Conservation (phyloP, 1,140 invertebrate species). For the Dryas iulia region DNA sequence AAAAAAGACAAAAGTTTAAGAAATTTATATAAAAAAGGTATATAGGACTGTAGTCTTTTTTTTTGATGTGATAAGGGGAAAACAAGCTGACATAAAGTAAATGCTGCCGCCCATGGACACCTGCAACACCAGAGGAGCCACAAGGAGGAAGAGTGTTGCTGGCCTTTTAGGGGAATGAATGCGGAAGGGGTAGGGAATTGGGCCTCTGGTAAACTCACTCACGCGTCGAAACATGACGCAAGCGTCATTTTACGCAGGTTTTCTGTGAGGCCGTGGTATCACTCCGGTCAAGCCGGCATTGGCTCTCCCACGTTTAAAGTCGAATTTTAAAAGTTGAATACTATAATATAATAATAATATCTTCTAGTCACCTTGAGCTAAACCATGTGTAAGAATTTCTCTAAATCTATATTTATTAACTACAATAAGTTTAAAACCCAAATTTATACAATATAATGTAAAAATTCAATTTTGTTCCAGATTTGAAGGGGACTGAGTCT, state of each 20-base stretch:
- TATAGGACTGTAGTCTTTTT: conserved; percentile 9
- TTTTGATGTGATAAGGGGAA: conserved; percentile 1
- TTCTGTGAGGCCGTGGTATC: too few species aligned
- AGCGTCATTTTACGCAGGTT: conserved; percentile 7
- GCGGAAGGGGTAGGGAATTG: background rate
- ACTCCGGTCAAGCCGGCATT: conserved; percentile 8
- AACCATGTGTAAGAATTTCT: conserved; percentile 7
- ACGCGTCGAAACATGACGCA: conserved; percentile 6
- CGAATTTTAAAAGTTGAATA: conserved; percentile 8
- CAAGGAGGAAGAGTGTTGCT: background rate
- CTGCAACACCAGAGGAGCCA: conserved; percentile 10
- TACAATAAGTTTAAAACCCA: conserved; percentile 7
- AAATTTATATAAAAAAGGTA: conserved; percentile 8
- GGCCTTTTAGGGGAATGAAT: conserved; percentile 8
- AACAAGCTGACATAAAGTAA: conserved; percentile 7
- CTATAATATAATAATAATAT: conserved; percentile 9
- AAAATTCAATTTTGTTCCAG: conserved; percentile 10
- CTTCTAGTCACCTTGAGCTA: background rate
- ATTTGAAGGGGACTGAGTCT: conserved; percentile 7
- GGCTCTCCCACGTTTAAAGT: conserved; percentile 5
- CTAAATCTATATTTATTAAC: conserved; percentile 7
- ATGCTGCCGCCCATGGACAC: conserved; percentile 6
- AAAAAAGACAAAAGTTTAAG: conserved; percentile 12
- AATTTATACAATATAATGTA: conserved; percentile 11
- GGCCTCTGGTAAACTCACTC: conserved; percentile 9